These are phyloP conservation scores for Rhyacophila brunnea DNA, from an alignment of 1,140 invertebrate genomes.

Conservation along the genomic window DNA sequence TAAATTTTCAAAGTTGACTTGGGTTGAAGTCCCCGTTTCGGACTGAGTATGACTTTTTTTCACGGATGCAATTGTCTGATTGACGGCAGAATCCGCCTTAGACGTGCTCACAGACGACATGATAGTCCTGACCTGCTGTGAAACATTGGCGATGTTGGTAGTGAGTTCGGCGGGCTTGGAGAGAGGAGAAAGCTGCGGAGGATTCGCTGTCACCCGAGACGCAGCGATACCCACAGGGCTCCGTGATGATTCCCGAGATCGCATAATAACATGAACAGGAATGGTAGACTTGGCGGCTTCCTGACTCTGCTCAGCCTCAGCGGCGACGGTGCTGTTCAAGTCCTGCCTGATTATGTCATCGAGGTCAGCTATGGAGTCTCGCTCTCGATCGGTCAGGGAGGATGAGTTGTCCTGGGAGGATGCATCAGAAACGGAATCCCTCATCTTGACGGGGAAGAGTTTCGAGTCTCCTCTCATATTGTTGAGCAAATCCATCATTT, in stretches of 20 bases:
- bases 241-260: slow-evolving; percentile 34
- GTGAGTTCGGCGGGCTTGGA: slow-evolving; percentile 70
- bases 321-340: slow-evolving; percentile 23
- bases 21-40: slow-evolving; percentile 48
- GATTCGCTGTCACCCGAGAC: slow-evolving; percentile 49
- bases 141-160: slow-evolving; percentile 67
- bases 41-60: slow-evolving; percentile 43
- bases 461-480: slow-evolving; percentile 59
- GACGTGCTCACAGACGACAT: slow-evolving; percentile 58
- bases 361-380: slow-evolving; percentile 31
- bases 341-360: slow-evolving; percentile 33
- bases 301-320: slow-evolving; percentile 33
- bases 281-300: slow-evolving; percentile 39
- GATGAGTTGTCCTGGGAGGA: slow-evolving; percentile 19
- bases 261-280: slow-evolving; percentile 36
- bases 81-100: slow-evolving; percentile 45
- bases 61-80: slow-evolving; percentile 37
- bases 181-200: slow-evolving; percentile 66
- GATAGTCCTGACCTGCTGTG: slow-evolving; percentile 64
- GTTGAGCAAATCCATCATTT: slow-evolving; percentile 67
- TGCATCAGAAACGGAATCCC: slow-evolving; percentile 34
- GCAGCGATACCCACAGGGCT: slow-evolving; percentile 34
- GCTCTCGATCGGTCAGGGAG: slow-evolving; percentile 14
- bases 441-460: slow-evolving; percentile 43
- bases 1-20: slow-evolving; percentile 54